Evolutionary conservation across 2,113 vertebrate genomes (phyloP), one percentile per base, ranked within the genome.

Genomic region (Casuarius casuarius): DNA sequence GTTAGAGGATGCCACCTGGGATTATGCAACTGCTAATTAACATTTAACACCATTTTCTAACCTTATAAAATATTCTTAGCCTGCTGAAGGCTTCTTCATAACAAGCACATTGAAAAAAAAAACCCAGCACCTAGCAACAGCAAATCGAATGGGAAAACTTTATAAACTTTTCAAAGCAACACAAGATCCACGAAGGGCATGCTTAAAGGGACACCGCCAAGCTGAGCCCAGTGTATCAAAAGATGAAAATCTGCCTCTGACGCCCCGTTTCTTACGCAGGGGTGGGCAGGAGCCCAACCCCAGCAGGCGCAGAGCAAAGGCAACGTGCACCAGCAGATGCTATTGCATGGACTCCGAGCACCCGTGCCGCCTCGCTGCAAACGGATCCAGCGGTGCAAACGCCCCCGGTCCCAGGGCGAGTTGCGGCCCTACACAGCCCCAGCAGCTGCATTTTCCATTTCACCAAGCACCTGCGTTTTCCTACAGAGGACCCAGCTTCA

Each of bases 1-100:
- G 89, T 97, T 97, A 97, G 97, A 96, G 89, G 96, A 98, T 96
- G 95, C 96, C 92, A 96, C 97, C 94, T 97, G 88, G 96, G 97
- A 98, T 97, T 98, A 97, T 97, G 96, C 97, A 98, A 98, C 97
- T 98, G 97, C 97, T 98, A 98, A 98, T 98, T 98, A 98, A 98
- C 97, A 98, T 97, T 98, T 98, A 98, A 96, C 97, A 97, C 95
- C 94, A 96, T 97, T 98, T 98, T 96, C 97, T 97, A 98, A 97
- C 94, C 96, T 94, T 84, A 97, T 97, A 96, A 97, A 97, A 97
- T 97, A 97, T 96, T 97, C 97, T 97, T 93, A 95, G 81, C 93
- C 90, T 78, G 96, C 87, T 96, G 95, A 96, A 97, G 96, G 96
- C 95, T 96, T 87, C 94, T 95, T 97, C 85, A 17, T 92, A 97